Base-by-base conservation (phyloP, 2,113 vertebrate genomes). In the Butorides virescens region DNA sequence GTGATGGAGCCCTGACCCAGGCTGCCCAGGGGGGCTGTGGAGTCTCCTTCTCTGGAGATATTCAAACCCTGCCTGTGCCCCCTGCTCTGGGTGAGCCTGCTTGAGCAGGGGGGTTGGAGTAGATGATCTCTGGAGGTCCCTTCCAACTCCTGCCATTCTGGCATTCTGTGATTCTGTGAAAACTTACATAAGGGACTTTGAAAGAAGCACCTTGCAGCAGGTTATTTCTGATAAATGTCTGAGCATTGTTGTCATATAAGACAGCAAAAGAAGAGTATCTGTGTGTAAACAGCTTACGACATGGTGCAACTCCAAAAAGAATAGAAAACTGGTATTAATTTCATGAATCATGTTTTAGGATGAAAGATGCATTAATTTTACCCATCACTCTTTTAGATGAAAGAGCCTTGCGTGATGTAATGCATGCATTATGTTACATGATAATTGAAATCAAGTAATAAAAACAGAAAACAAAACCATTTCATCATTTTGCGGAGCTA, bases 361-460 rank as follows among this genome's bases (percentile, higher is more conserved):
- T 88, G 62, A 95, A 85, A 85, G 90, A 92, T 78, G 30, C 21
- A 11, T 30, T 42, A 12, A 71, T 82, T 88, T 86, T 59, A 65
- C 47, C 74, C 66, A 82, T 65, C 77, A 36, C 1, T 39, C 8
- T 39, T 14, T 19, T 16, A 73, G 74, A 72, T 93, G 71, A 95
- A 88, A 94, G 90, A 18, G 15, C 29, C 55, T 39, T 1, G 3
- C 0, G 29, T 90, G 85, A 90, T 3, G 47, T 74, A 71, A 97
- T 0, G 12, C 0, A 1, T 3, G 19, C 52, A 44, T 63, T 63
- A 34, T 4, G 21, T 50, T 77, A 59, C 10, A 3, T 22, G 11
- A 13, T 47, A 75, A 63, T 75, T 78, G 66, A 50, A 68, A 92
- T 88, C 81, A 52, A 56, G 66, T 16, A 72, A 75, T 42, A 82